Conservation (phyloP, 2,797 vertebrate genomes). For the Leptodactylus fallax region DNA sequence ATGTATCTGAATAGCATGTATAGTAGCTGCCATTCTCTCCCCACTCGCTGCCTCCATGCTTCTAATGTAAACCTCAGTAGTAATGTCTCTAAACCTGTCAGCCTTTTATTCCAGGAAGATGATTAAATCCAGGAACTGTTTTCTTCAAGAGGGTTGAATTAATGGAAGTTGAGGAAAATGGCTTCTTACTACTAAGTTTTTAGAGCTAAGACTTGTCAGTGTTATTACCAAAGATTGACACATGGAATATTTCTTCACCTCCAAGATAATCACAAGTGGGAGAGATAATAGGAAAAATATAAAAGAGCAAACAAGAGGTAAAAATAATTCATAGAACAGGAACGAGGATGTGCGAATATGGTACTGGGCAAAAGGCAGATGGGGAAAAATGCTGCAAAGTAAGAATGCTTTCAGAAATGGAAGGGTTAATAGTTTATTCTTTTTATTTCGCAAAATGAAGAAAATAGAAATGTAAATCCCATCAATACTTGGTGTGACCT, state of each 20-base stretch:
- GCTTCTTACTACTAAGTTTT: neutral
- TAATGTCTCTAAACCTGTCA: neutral
- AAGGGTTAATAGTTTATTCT: too few relatives aligned
- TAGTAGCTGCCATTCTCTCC: neutral
- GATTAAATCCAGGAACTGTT: conserved; percentile 28
- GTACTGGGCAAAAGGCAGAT: too few relatives aligned
- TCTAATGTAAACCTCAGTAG: neutral
- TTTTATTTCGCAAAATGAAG: too few relatives aligned
- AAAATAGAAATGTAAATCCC: too few relatives aligned
- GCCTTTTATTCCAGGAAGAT: conserved; percentile 8
- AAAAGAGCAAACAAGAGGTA: neutral
- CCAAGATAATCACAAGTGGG: neutral
- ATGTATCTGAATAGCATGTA: too few relatives aligned
- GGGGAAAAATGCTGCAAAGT: too few relatives aligned
- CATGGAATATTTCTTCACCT: neutral
- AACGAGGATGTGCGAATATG: neutral
- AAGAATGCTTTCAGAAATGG: too few relatives aligned
- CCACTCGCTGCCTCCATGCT: too few relatives aligned
- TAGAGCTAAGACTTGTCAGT: neutral
- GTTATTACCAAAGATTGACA: neutral
- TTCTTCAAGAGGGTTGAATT: neutral
- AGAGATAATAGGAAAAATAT: neutral
- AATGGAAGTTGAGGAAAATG: neutral
- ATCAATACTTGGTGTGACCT: too few relatives aligned
- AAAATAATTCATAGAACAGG: neutral